Evolutionary conservation across 2,888 invertebrate species (phyloP), one percentile per base, ranked within the genome.

Genomic region (Monoplex corrugatus): DNA sequence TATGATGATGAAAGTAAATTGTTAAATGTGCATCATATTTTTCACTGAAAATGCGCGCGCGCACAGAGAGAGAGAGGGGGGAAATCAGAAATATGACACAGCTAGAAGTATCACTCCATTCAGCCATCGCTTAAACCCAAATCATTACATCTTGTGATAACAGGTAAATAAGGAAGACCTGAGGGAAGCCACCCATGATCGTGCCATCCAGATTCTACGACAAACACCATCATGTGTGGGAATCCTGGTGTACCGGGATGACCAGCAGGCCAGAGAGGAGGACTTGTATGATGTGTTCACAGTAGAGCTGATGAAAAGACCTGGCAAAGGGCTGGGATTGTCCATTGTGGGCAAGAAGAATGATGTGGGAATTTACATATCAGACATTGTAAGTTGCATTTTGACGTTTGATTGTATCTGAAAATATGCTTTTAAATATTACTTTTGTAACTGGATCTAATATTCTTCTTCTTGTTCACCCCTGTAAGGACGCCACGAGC

Each of bases 301-400:
- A 5, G 97, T 98, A 2, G 99, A 99, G 92, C 96, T 99, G 89
- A 96, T 97, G 83, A 98, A 98, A 95, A 99, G 99, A 96, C 97
- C 98, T 0, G 98, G 98, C 83, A 98, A 98, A 95, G 98, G 96
- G 35, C 94, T 96, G 38, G 96, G 96, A 0, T 97, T 99, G 92
- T 98, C 98, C 91, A 97, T 99, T 92, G 97, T 98, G 16, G 98
- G 98, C 50, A 97, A 97, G 95, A 93, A 96, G 97, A 97, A 96
- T 97, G 97, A 94, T 97, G 97, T 95, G 75, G 98, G 98, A 88
- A 98, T 99, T 89, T 99, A 98, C 96, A 97, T 99, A 87, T 98
- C 98, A 32, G 99, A 99, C 95, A 97, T 99, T 95, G 99, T 99
- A 96, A 97, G 97, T 94, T 40, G 72, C 72, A 28, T 0, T n/a